A percentile compares a stretch with the other conserved stretches of the same genome.
phyloP scores from a whole-genome alignment of 2,113 vertebrate genomes.

The Hippolais icterina region DNA sequence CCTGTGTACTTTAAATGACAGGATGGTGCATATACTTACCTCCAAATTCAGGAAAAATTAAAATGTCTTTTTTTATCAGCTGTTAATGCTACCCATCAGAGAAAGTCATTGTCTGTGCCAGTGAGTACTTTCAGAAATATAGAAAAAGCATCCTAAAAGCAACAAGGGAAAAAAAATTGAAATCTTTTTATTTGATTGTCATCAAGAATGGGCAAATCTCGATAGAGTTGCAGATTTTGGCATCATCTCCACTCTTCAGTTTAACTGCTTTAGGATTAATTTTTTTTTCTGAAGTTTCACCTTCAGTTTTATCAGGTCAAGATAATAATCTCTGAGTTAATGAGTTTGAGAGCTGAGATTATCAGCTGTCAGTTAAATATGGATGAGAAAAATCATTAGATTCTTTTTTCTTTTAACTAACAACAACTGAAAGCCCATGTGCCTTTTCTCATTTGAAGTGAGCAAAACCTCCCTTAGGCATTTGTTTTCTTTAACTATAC shows the following conservation, averaged over 20 bases:
- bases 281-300: neutral
- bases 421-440: neutral
- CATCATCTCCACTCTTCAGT: neutral
- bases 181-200: neutral
- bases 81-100: neutral
- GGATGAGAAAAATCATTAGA: neutral
- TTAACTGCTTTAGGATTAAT: neutral
- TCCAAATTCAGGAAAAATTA: neutral
- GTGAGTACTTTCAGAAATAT: neutral
- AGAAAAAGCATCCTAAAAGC: neutral
- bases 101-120: neutral
- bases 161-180: neutral
- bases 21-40: neutral
- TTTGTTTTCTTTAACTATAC: conserved; percentile 1
- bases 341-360: conserved; percentile 7
- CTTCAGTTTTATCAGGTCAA: neutral
- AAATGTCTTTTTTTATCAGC: neutral
- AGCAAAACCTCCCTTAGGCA: neutral
- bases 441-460: neutral
- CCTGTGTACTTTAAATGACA: neutral
- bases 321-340: conserved; percentile 14
- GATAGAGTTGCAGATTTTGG: neutral
- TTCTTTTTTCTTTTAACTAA: neutral
- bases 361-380: neutral
- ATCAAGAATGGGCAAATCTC: neutral